These are phyloP conservation scores for Coreius guichenoti DNA, from an alignment of 2,797 vertebrate genomes.

Conservation along the genomic window DNA sequence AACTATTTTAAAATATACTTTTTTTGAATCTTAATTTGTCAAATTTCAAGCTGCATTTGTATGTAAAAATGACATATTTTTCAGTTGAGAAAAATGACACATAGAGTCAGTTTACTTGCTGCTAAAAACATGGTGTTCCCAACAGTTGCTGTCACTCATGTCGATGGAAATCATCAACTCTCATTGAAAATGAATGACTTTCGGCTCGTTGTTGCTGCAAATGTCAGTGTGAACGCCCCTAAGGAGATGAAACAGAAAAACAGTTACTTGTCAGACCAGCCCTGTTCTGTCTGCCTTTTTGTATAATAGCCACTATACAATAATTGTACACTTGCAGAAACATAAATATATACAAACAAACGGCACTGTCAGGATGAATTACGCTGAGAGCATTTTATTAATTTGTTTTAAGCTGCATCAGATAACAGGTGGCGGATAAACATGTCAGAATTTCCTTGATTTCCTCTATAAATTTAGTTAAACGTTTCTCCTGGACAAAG, in stretches of 20 bases:
- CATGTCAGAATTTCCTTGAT: constrained; percentile 5
- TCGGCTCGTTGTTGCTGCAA: neutral
- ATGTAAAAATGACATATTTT: neutral
- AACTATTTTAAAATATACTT: no score
- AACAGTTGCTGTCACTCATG: neutral
- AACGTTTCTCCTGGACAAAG: neutral
- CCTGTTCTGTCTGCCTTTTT: constrained; percentile 1
- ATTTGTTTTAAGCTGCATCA: neutral
- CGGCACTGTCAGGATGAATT: neutral
- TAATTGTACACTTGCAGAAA: neutral
- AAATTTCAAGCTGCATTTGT: neutral
- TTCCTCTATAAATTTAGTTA: constrained; percentile 23
- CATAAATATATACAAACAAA: constrained; percentile 4
- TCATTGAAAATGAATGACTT: neutral
- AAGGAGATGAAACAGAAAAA: neutral
- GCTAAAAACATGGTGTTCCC: neutral
- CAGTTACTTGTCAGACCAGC: constrained; percentile 11
- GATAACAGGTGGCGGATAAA: constrained; percentile 15
- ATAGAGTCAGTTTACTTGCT: neutral
- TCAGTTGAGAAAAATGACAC: neutral
- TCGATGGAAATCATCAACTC: neutral
- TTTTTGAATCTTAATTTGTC: no score
- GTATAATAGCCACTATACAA: neutral
- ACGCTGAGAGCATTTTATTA: neutral
- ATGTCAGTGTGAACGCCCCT: neutral